Base-by-base conservation (phyloP, 2,113 vertebrate genomes). In the Vidua macroura region DNA sequence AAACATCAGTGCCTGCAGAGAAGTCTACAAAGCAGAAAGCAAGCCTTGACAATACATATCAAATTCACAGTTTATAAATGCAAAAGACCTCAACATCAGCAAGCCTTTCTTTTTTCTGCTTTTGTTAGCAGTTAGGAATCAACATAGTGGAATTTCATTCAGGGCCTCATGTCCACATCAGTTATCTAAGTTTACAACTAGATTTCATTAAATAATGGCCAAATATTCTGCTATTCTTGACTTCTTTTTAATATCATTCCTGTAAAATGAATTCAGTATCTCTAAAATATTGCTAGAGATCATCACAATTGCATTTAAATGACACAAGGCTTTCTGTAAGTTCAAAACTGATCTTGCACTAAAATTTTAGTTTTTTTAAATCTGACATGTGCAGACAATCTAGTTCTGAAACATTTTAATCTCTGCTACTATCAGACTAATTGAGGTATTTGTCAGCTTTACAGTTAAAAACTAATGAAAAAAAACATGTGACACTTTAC, bases 401-500 rank as follows among this genome's bases (percentile, higher is more conserved):
- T 16, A 72, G 8, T 55, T 33, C 37, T 76, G 31, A 89, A 44
- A 37, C 14, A 33, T 20, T 33, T 85, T 43, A 15, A 19, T 41
- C 19, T 70, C 53, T 68, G 30, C 28, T 51, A 25, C 25, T 72
- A 37, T 53, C n/a, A 62, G 66, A 76, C 39, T 48, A 66, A 63
- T 37, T 2, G 1, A 33, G 55, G 37, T 15, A 35, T 33, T 59
- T 89, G 59, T 55, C 64, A 91, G 44, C 15, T 75, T 92, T 64
- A 75, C 11, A 46, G 18, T 64, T 85, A 81, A 70, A 86, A 7
- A 16, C 2, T 11, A 25, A 56, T 15, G 18, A 28, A 11, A 74
- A 84, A 55, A 31, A 1, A 11, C 2, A 33, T 12, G 14, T 25
- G 25, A 85, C 18, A 48, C 22, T 92, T 96, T 96, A 99, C 99